phyloP scores from a whole-genome alignment of 2,797 vertebrate genomes.

The Hipposideros larvatus region DNA sequence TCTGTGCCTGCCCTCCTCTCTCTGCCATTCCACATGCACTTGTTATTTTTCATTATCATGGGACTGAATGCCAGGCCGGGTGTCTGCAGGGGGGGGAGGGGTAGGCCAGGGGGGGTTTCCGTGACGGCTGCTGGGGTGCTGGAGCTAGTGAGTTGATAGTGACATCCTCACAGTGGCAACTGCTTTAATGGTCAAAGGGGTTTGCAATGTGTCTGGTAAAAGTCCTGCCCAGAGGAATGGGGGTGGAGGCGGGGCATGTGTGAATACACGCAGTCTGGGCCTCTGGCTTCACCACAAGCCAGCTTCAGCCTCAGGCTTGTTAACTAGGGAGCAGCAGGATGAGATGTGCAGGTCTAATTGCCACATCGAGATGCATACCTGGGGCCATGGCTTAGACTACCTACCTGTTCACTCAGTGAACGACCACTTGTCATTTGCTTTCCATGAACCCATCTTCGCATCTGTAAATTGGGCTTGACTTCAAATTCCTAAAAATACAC shows the following conservation, averaged over 20 bases:
- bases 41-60: background rate
- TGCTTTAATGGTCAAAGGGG: background rate
- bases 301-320: background rate
- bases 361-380: background rate
- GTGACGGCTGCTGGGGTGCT: background rate
- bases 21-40: background rate
- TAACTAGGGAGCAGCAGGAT: background rate
- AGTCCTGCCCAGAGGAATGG: background rate
- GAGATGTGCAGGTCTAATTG: fast-evolving
- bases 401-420: fast-evolving
- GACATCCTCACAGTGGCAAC: background rate
- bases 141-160: background rate
- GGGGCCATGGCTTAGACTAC: background rate
- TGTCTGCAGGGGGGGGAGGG: background rate
- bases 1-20: background rate
- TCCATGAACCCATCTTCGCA: background rate
- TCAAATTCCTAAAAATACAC: background rate
- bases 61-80: background rate
- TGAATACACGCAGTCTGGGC: fast-evolving
- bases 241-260: fast-evolving
- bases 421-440: background rate
- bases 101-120: background rate
- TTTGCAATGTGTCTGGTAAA: background rate
- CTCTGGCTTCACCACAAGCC: background rate
- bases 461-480: background rate